Base-by-base conservation (phyloP, 2,888 invertebrate genomes). In the Fragum sueziense region DNA sequence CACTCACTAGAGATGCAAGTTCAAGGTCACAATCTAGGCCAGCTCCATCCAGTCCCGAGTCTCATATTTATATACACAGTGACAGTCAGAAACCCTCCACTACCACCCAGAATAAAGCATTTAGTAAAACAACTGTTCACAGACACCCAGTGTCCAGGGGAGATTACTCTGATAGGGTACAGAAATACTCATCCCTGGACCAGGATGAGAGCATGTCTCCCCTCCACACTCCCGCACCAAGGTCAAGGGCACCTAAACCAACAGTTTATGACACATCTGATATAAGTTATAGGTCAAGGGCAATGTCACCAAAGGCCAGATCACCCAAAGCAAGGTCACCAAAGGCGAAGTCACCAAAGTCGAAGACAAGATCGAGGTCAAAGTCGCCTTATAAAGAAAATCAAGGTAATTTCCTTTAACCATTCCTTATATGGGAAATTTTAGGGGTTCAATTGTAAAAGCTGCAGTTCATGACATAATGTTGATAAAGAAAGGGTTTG, bases 171-270 rank as follows among this genome's bases (percentile, higher is more conserved):
- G 52, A 87, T 67, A 82, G 76, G 51, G 74, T 76, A 31, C 80
- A 80, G 47, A 80, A 75, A 51, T 81, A 81, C 61, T 80, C 79
- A 65, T 76, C 70, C n/a, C 80, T 85, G 62, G 82, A 81, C 20
- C 76, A 81, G 25, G 84, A 87, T 61, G 70, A 84, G 31, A 79
- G 80, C 80, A 80, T 82, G 14, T 90, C 90, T 7, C 89, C 89
- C 0, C 79, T 90, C 33, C 89, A 90, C 70, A 91, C 91, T 2
- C 91, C 91, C 17, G 90, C 90, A 33, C 91, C 91, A 14, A 83
- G 91, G 54, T 78, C 86, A 33, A 86, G 86, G 70, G 88, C 90
- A 25, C 91, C 91, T 2, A 87, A 80, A 54, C 91, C 91, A 1
- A 86, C 87, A 2, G 76, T 84, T 17, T 86, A 81, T 79, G 85